Percentiles rank a stretch among this genome's conserved stretches.
These are phyloP conservation scores for Poecilia gillii DNA, from an alignment of 2,797 vertebrate genomes.

Conservation along the genomic window DNA sequence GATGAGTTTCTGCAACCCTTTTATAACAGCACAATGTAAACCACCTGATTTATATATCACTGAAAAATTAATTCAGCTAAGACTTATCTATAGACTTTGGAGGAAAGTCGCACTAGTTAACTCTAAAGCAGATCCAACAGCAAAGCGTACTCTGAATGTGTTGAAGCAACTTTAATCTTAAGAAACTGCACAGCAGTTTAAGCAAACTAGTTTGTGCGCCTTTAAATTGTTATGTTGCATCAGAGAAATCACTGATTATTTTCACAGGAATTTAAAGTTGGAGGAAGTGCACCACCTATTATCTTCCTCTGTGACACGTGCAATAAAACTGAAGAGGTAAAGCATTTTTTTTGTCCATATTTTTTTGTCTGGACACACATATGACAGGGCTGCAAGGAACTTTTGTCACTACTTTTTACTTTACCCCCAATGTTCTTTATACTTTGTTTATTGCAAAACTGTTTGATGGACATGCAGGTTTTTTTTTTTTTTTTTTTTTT, in stretches of 20 bases:
- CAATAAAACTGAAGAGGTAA: neutral
- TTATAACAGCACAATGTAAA: conserved; percentile 5
- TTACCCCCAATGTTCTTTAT: no score
- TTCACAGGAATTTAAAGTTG: neutral
- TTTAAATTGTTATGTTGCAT: neutral
- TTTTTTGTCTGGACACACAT: no score
- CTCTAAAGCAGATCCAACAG: neutral
- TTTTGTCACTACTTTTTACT: no score
- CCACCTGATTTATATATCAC: conserved; percentile 5
- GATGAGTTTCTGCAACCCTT: conserved; percentile 9
- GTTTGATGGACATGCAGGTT: conserved; percentile 60
- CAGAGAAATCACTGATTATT: neutral
- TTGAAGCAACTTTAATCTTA: neutral
- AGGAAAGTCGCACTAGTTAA: neutral
- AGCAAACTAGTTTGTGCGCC: neutral
- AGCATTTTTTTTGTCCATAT: neutral
- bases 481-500: conserved; percentile 11
- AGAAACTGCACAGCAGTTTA: neutral
- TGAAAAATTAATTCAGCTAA: neutral
- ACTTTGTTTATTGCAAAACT: conserved; percentile 27
- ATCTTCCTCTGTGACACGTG: neutral
- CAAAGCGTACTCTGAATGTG: neutral
- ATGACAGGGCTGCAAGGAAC: no score
- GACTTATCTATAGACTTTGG: neutral
- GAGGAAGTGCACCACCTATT: neutral